A percentile compares a stretch with the other conserved stretches of the same genome.
phyloP scores from a whole-genome alignment of 1,140 invertebrate species.

The Microplitis demolitor region DNA sequence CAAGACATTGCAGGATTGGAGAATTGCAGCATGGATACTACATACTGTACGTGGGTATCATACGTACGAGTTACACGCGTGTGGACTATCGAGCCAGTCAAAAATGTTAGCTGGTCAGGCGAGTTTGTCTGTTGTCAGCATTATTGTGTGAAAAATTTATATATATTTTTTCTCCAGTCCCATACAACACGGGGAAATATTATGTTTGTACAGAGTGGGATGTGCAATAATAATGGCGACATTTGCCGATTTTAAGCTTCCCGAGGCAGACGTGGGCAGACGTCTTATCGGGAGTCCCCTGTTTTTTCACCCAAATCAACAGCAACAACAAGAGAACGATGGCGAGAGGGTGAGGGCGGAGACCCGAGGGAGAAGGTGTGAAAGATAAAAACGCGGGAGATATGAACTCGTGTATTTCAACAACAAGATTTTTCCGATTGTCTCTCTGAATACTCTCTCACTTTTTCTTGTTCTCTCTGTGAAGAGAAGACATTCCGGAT shows the following conservation, averaged over 20 bases:
- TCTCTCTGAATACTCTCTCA: background rate
- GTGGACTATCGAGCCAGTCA: background rate
- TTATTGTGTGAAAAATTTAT: no score
- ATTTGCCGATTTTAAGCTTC: constrained; percentile 48
- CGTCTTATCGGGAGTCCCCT: constrained; percentile 37
- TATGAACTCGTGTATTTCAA: constrained; percentile 1
- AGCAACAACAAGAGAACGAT: background rate
- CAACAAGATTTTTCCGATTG: background rate
- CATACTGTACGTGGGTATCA: no score
- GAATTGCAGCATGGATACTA: background rate
- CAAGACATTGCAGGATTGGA: background rate
- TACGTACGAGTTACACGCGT: background rate
- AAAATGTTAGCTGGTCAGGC: background rate
- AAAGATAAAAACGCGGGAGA: constrained; percentile 3
- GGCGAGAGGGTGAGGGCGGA: background rate
- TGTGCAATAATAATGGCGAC: constrained; percentile 43
- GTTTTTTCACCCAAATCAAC: constrained; percentile 21
- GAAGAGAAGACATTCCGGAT: background rate
- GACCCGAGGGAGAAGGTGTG: background rate
- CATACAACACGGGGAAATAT: no score
- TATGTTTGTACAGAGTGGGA: constrained; percentile 23
- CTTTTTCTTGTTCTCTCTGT: background rate
- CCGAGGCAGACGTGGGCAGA: constrained; percentile 47
- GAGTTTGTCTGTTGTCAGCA: background rate
- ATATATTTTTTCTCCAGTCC: no score